phyloP scores from a whole-genome alignment of 1,140 invertebrate species.

The Drosophila teissieri region DNA sequence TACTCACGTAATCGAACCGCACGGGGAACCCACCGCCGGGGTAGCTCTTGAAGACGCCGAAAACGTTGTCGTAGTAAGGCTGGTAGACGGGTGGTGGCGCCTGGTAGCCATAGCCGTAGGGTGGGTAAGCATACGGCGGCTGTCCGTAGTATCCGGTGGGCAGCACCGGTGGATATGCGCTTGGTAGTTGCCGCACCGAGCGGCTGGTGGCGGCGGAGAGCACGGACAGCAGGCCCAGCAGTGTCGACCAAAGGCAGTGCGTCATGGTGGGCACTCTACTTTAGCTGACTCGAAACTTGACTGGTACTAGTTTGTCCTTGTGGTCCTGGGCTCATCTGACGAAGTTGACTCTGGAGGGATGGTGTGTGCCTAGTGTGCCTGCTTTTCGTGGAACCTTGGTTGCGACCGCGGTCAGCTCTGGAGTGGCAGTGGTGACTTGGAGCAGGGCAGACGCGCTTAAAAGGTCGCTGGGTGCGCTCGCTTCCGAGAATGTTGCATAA shows the following conservation, averaged over 20 bases:
- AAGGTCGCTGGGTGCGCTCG: conserved; percentile 51
- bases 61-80: conserved; percentile 47
- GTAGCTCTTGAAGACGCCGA: conserved; percentile 60
- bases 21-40: conserved; percentile 83
- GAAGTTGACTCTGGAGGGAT: neutral
- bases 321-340: conserved; percentile 22
- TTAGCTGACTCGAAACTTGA: neutral
- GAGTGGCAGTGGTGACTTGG: conserved; percentile 36
- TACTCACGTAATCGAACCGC: conserved; percentile 74
- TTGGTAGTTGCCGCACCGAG: conserved; percentile 45
- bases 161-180: conserved; percentile 13
- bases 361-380: neutral
- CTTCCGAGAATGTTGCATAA: conserved; percentile 68
- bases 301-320: neutral
- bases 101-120: conserved; percentile 58
- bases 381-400: conserved; percentile 14
- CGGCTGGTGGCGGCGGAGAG: conserved; percentile 35
- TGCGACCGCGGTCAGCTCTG: conserved; percentile 31
- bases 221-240: conserved; percentile 34
- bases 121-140: conserved; percentile 31
- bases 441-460: conserved; percentile 57
- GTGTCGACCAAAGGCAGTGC: conserved; percentile 55
- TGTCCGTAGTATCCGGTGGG: conserved; percentile 41
- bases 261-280: conserved; percentile 22
- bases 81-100: conserved; percentile 12